Evolutionary conservation across 2,888 invertebrate genomes (phyloP).

Genomic region (Aleiodes leptofemur): DNA sequence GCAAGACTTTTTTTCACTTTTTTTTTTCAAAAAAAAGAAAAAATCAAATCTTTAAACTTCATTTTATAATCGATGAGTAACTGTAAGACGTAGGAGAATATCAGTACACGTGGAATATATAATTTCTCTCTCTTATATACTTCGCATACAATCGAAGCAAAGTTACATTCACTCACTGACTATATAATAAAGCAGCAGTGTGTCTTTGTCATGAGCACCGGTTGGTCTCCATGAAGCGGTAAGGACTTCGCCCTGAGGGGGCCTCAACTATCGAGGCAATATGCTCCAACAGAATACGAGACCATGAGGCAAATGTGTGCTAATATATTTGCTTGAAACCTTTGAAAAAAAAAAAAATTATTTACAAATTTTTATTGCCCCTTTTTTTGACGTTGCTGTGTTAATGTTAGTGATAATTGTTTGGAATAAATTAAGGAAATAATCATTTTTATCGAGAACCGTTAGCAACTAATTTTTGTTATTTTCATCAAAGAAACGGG

Average conservation of each 20-base stretch:
- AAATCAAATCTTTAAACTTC: too few relatives aligned
- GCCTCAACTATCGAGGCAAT: slow-evolving; percentile 30
- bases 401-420: neutral
- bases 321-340: slow-evolving; percentile 13
- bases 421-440: too few relatives aligned
- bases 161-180: neutral
- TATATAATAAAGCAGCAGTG: slow-evolving; percentile 7
- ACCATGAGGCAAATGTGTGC: slow-evolving; percentile 23
- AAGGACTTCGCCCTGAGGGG: slow-evolving; percentile 25
- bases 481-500: too few relatives aligned
- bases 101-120: slow-evolving; percentile 2
- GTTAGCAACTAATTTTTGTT: too few relatives aligned
- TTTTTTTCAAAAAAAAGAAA: too few relatives aligned
- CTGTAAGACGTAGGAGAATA: neutral
- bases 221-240: slow-evolving; percentile 17
- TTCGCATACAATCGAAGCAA: neutral
- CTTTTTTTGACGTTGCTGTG: neutral
- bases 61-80: too few relatives aligned
- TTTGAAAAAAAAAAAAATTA: neutral
- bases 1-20: too few relatives aligned
- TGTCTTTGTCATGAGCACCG: slow-evolving; percentile 18
- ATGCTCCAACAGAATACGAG: neutral
- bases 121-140: slow-evolving; percentile 11
- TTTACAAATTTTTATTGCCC: slow-evolving; percentile 6
- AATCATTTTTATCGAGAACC: too few relatives aligned